Evolutionary conservation across 1,140 invertebrate species (phyloP).

Genomic region (Heliconius congener): DNA sequence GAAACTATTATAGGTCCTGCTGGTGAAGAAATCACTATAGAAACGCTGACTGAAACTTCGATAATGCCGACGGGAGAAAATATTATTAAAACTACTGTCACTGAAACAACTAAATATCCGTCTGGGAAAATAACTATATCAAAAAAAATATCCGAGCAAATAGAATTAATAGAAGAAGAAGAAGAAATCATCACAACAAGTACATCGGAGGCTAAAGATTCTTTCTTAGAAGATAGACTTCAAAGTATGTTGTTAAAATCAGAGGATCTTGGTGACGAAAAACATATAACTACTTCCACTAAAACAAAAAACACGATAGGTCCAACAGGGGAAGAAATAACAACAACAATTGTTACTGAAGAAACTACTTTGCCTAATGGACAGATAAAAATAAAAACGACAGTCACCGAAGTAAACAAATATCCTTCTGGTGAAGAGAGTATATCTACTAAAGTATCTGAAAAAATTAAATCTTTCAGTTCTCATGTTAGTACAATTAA

Average conservation of each 20-base stretch:
- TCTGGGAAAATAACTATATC: slow-evolving; percentile 30
- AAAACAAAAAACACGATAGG: slow-evolving; percentile 23
- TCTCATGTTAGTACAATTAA: slow-evolving; percentile 24
- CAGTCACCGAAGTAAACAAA: slow-evolving; percentile 34
- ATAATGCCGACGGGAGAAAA: slow-evolving; percentile 34
- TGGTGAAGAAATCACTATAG: slow-evolving; percentile 39
- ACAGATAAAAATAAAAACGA: slow-evolving; percentile 30
- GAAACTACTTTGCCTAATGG: slow-evolving; percentile 27
- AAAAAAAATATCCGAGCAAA: slow-evolving; percentile 22
- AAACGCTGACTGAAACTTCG: slow-evolving; percentile 33
- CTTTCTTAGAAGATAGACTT: slow-evolving; percentile 22
- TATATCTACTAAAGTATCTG: slow-evolving; percentile 41
- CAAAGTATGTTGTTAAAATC: slow-evolving; percentile 27
- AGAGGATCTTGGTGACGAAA: slow-evolving; percentile 16
- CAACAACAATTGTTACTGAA: slow-evolving; percentile 24
- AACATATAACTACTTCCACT: slow-evolving; percentile 17
- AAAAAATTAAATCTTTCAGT: slow-evolving; percentile 34
- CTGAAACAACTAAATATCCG: slow-evolving; percentile 41
- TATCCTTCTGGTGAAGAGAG: slow-evolving; percentile 38
- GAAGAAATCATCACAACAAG: slow-evolving; percentile 13
- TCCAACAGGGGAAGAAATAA: slow-evolving; percentile 31
- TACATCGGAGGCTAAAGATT: background rate
- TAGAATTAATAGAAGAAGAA: slow-evolving; percentile 21
- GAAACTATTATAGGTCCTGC: slow-evolving; percentile 44
- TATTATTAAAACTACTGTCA: slow-evolving; percentile 36